Evolutionary conservation across 2,888 invertebrate species (phyloP), one percentile per base, ranked within the genome.

Genomic region (Callyntrura guangdongensis): DNA sequence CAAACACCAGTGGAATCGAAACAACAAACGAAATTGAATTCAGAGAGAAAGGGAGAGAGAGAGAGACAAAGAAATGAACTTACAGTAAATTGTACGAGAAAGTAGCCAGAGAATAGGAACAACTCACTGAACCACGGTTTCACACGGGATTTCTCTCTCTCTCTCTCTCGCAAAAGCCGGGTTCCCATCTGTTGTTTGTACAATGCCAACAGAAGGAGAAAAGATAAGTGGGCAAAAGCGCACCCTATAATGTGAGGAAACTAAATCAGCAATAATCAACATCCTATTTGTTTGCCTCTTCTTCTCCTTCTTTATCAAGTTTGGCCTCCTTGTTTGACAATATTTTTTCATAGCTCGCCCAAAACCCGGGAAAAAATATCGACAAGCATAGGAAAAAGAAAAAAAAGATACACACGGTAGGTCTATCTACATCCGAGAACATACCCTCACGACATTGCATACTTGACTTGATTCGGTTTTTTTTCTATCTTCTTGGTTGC

Each of bases 181-280:
- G 53, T 53, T 53, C 53, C 53, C 77, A 77, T 20, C 72, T 20
- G 72, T 74, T 47, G 72, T 69, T 5, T 53, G 53, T 53, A 14
- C 14, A 53, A 25, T 9, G 22, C 45, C 49, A 77, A 77, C 25
- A 77, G 49, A 74, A 12, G 20, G 49, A 45, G 72, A 20, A 49
- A 74, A 20, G 17, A n/a, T 14, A 25, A 67, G 64, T 67, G 14
- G 6, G 14, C 11, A 36, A n/a, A 49, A 72, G 69, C n/a, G 20
- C 17, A 36, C 22, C 9, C 17, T 47, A 47, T 12, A 74, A 49
- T 74, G n/a, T 5, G 49, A 74, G 49, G 45, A 53, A 77, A 53
- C 25, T 14, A 77, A 77, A 77, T 77, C 77, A 77, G 77, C 77
- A 77, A 77, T 77, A 77, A 77, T 77, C 77, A 77, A 53, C 77